These are phyloP conservation scores for Limnephilus lunatus DNA, from an alignment of 2,888 invertebrate species.

Conservation along the genomic window DNA sequence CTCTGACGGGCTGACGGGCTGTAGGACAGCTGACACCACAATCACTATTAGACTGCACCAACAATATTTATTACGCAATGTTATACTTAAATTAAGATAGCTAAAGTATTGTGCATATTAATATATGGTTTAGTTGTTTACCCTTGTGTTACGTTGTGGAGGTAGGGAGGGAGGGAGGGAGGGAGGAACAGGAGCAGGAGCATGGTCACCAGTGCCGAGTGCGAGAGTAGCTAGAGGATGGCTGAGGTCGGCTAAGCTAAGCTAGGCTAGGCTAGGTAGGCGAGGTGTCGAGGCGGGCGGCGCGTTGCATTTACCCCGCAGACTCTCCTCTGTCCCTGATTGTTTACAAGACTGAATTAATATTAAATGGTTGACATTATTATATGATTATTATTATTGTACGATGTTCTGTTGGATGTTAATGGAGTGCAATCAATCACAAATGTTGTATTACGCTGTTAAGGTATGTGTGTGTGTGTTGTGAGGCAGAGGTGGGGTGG, in stretches of 20 bases:
- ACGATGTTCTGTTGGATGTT: conserved; percentile 63
- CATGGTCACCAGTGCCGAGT: conserved; percentile 24
- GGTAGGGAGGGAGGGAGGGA: background rate
- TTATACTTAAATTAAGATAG: conserved; percentile 65
- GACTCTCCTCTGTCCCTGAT: conserved; percentile 63
- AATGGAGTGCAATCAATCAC: conserved; percentile 65
- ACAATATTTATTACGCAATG: conserved; percentile 66
- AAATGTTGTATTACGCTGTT: conserved; percentile 64
- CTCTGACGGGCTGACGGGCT: conserved; percentile 15
- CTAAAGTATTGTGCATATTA: conserved; percentile 58
- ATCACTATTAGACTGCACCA: conserved; percentile 65
- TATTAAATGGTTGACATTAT: conserved; percentile 62
- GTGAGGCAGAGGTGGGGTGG: conserved; percentile 44
- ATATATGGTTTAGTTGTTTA: conserved; percentile 2
- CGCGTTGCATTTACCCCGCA: conserved; percentile 55
- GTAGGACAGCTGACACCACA: conserved; percentile 62
- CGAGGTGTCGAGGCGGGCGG: conserved; percentile 7
- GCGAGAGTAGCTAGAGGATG: conserved; percentile 35
- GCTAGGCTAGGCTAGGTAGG: conserved; percentile 48
- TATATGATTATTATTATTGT: conserved; percentile 61
- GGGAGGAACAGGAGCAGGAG: too few species aligned
- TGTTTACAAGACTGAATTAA: conserved; percentile 66
- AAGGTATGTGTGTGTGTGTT: conserved; percentile 59
- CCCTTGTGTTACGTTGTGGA: conserved; percentile 2
- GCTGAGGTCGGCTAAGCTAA: background rate